These are phyloP conservation scores for Drosophila paulistorum DNA, from an alignment of 1,140 invertebrate species.

Conservation along the genomic window DNA sequence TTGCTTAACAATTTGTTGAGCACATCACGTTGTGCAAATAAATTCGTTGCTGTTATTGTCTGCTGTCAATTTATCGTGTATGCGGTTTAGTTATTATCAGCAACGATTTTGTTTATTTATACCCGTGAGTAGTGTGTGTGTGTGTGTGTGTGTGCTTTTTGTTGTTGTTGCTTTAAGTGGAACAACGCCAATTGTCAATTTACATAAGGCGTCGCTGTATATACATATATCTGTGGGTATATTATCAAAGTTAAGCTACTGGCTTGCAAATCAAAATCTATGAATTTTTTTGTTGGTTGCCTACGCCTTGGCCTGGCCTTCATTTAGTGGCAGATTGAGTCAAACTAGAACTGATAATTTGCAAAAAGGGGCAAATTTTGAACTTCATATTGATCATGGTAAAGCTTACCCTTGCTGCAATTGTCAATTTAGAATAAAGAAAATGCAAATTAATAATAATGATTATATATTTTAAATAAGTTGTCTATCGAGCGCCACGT, in stretches of 20 bases:
- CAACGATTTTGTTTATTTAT: slow-evolving; percentile 44
- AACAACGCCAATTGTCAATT: slow-evolving; percentile 67
- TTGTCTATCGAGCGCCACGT: no score
- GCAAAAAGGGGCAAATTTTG: background rate
- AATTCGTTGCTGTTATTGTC: slow-evolving; percentile 50
- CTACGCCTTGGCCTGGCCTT: background rate
- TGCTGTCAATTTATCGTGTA: slow-evolving; percentile 47
- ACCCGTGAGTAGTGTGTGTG: slow-evolving; percentile 9
- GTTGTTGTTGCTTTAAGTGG: slow-evolving; percentile 47
- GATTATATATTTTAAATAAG: no score
- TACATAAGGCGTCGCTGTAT: slow-evolving; percentile 42
- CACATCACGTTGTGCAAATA: slow-evolving; percentile 57
- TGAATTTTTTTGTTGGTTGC: background rate
- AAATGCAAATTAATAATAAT: no score
- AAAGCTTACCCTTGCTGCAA: no score
- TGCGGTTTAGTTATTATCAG: slow-evolving; percentile 62
- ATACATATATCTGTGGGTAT: background rate
- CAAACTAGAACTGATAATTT: background rate
- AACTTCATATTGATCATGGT: no score
- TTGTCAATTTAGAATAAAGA: no score
- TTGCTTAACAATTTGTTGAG: slow-evolving; percentile 49
- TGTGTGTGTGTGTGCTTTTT: background rate
- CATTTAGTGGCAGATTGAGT: background rate
- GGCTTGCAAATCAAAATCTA: background rate
- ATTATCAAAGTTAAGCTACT: slow-evolving; percentile 6